Evolutionary conservation across 2,113 vertebrate genomes (phyloP).

Genomic region (Clarias gariepinus): DNA sequence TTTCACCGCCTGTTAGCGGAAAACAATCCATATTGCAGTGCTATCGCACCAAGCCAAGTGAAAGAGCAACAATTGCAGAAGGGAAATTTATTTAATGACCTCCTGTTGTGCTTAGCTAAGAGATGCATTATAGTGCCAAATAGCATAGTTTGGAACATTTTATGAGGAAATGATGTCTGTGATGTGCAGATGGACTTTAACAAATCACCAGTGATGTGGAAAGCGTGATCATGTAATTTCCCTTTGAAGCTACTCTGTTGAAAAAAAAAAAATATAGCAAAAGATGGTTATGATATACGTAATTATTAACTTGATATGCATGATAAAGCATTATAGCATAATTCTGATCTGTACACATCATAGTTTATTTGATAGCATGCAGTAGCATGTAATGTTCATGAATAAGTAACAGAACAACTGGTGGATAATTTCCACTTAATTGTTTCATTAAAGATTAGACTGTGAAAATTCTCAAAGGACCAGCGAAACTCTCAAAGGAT

Average conservation of each 20-base stretch:
- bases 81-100: conserved; percentile 51
- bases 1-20: conserved; percentile 43
- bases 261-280: background rate
- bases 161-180: background rate
- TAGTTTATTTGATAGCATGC: background rate
- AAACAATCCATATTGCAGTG: conserved; percentile 47
- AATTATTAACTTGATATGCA: background rate
- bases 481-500: background rate
- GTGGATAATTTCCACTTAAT: background rate
- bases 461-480: background rate
- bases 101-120: conserved; percentile 40
- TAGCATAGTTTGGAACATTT: conserved; percentile 1
- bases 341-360: background rate
- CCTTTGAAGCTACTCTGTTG: background rate
- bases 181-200: conserved; percentile 23
- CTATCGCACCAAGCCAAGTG: conserved; percentile 32
- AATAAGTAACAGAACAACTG: background rate
- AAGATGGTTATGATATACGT: background rate
- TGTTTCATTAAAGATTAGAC: background rate
- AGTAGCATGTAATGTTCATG: background rate
- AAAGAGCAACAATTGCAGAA: conserved; percentile 45
- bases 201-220: conserved; percentile 12
- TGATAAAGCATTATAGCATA: too few relatives aligned
- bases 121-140: conserved; percentile 6
- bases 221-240: conserved; percentile 5